Conservation (phyloP, 2,888 invertebrate genomes). For the Synergus itoensis region DNA sequence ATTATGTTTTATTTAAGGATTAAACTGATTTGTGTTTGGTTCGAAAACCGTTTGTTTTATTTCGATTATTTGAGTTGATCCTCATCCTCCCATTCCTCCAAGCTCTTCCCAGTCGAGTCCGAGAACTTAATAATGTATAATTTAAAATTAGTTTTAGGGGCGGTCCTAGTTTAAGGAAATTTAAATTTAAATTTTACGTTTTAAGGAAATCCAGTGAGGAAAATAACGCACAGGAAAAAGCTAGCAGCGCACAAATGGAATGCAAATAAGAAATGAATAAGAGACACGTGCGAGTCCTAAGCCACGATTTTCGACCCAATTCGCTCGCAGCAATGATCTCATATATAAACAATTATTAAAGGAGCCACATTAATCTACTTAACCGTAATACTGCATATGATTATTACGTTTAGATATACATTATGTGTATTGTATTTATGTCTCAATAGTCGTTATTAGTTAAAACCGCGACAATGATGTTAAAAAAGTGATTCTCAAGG, state of each 20-base stretch:
- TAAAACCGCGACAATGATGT: conserved; percentile 66
- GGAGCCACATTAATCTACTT: conserved; percentile 68
- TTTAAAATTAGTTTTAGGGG: conserved; percentile 41
- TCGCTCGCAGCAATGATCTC: conserved; percentile 58
- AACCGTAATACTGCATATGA: conserved; percentile 72
- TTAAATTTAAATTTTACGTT: not conserved
- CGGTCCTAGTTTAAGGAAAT: conserved; percentile 17
- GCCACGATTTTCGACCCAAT: conserved; percentile 53
- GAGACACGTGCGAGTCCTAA: conserved; percentile 37
- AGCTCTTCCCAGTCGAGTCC: conserved; percentile 35
- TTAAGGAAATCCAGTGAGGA: conserved; percentile 25
- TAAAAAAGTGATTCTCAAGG: conserved; percentile 33
- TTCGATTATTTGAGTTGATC: conserved; percentile 72
- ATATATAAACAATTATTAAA: conserved; percentile 49
- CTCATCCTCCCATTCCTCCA: conserved; percentile 44
- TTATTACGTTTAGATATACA: conserved; percentile 69
- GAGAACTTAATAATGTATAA: conserved; percentile 45
- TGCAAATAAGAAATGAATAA: not conserved
- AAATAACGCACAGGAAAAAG: conserved; percentile 29
- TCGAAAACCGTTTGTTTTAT: conserved; percentile 75
- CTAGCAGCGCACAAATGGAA: conserved; percentile 30
- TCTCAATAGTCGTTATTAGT: conserved; percentile 76
- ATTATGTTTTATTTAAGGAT: conserved; percentile 78
- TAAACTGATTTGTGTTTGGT: conserved; percentile 78
- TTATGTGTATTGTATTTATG: conserved; percentile 75